A percentile compares a stretch with the other conserved stretches of the same genome.
These are phyloP conservation scores for Acromyrmex echinatior DNA, from an alignment of 1,140 invertebrate genomes.

Conservation along the genomic window DNA sequence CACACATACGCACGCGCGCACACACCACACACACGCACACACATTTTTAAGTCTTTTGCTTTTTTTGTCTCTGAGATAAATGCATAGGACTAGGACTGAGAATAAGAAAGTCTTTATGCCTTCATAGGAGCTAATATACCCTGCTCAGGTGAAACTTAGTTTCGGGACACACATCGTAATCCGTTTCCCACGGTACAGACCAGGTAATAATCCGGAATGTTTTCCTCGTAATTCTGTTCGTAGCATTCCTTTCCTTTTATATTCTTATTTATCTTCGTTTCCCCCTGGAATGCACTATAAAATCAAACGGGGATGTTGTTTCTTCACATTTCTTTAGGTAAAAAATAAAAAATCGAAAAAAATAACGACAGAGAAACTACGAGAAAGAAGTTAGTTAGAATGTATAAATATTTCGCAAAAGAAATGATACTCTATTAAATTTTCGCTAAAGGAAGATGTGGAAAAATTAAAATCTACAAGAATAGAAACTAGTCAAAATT, in stretches of 20 bases:
- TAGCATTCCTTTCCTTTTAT: neutral
- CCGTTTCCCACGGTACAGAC: constrained; percentile 81
- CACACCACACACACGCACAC: too few relatives aligned
- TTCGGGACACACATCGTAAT: constrained; percentile 72
- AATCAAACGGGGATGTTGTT: constrained; percentile 16
- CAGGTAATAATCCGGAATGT: constrained; percentile 75
- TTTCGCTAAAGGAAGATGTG: neutral
- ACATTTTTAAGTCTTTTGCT: neutral
- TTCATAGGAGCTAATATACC: constrained; percentile 70
- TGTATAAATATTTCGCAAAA: neutral
- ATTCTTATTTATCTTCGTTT: neutral
- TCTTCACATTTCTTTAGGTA: neutral
- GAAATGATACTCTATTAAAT: neutral
- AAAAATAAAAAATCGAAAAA: constrained; percentile 4
- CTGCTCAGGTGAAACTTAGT: constrained; percentile 78
- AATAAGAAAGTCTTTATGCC: constrained; percentile 78
- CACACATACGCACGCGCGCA: too few relatives aligned
- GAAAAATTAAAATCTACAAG: neutral
- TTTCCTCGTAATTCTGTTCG: constrained; percentile 56
- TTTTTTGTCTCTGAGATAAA: constrained; percentile 36
- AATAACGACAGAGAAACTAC: neutral
- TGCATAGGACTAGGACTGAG: constrained; percentile 10
- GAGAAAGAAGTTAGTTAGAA: neutral
- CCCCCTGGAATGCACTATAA: constrained; percentile 14
- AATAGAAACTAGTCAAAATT: neutral